Evolutionary conservation across 2,113 vertebrate genomes (phyloP).

Genomic region (Tylochromis polylepis): DNA sequence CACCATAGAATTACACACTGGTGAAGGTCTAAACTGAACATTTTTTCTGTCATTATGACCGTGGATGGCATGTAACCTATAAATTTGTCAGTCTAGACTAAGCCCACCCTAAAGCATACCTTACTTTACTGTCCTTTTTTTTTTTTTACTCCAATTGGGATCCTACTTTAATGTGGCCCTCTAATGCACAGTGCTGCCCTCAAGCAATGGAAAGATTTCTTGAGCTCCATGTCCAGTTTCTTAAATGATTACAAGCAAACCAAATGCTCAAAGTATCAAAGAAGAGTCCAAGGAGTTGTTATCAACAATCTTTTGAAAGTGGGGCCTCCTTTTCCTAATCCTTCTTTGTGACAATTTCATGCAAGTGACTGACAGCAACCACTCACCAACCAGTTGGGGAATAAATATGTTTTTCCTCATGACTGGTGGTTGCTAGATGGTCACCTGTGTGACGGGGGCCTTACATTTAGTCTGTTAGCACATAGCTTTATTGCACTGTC

Average conservation of each 20-base stretch:
- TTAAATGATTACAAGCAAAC: not conserved
- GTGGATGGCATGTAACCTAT: not conserved
- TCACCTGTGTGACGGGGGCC: not conserved
- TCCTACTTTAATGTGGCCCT: not conserved
- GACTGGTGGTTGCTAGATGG: not conserved
- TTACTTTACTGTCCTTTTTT: not conserved
- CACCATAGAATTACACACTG: not conserved
- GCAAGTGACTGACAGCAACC: not conserved
- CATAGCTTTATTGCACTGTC: not conserved
- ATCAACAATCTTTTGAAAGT: not conserved
- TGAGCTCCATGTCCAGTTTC: not conserved
- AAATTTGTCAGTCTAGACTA: not conserved
- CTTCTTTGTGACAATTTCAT: not conserved
- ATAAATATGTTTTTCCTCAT: not conserved
- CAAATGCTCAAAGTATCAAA: not conserved
- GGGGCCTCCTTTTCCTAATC: not conserved
- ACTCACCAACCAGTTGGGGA: not conserved
- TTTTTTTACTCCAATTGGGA: not conserved
- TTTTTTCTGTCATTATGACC: not conserved
- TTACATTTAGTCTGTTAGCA: not conserved
- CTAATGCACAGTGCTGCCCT: not conserved
- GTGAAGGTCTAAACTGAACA: not conserved
- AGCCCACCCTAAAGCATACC: not conserved
- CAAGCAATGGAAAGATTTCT: not conserved
- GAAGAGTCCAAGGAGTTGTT: not conserved